Evolutionary conservation across 2,888 invertebrate genomes (phyloP), one percentile per base, ranked within the genome.

Genomic region (Ellobium chinense): DNA sequence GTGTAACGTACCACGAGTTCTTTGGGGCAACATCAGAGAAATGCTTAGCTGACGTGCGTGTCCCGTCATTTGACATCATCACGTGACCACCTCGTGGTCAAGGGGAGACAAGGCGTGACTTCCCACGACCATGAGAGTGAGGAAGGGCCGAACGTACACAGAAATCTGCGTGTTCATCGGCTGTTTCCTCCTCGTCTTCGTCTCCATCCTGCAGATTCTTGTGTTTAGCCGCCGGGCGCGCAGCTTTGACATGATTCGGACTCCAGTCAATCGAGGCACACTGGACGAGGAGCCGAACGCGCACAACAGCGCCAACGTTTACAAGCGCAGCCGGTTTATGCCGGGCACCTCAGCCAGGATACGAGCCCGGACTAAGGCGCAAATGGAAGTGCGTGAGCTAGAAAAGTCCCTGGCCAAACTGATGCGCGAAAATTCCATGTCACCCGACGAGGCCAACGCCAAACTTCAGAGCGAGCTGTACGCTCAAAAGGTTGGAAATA

Each of bases 311-410:
- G 58, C n/a, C 58, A 27, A 24, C 5, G 27, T 58, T 3, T 3
- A 29, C 2, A 24, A 63, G 12, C 63, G 63, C 27, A 18, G 31
- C 27, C 4, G 3, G 29, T 18, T 63, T 3, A 29, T 29, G 63
- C 27, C 27, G 14, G 63, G 29, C 12, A 4, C 27, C 46, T 18
- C 7, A 18, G 72, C 72, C 18, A 58, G 37, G 14, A 31, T 56
- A 21, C 36, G 60, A 18, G 72, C 72, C 18, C 58, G 72, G 18
- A 27, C 37, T 9, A 56, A 60, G 18, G 72, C 79, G 14, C 78
- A 78, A 21, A 56, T 82, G 72, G 85, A 85, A 56, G 46, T 85
- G 58, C 80, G 81, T 9, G 81, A 82, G 58, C 56, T 85, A 29
- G 83, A 85, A 60, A 66, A 74, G 27, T 78, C 78, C 29, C 65